Base-by-base conservation (phyloP, 2,113 vertebrate species). In the Microcebus ravelobensis region DNA sequence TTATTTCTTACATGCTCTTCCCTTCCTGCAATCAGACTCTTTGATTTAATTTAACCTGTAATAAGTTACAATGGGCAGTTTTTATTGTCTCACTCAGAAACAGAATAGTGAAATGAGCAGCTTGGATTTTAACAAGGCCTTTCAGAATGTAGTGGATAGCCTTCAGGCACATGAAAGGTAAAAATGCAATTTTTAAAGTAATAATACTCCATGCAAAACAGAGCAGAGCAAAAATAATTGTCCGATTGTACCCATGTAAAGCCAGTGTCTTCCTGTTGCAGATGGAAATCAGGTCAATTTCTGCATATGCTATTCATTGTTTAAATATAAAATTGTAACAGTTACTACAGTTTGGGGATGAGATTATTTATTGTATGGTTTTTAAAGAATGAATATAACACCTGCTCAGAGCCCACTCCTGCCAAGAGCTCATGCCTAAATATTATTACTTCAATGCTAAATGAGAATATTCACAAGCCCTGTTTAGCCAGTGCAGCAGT, bases 401-500 rank as follows among this genome's bases (percentile, higher is more conserved):
- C 98, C 98, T 98, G 98, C 98, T 99, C 98, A 98, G 99, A 99
- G 98, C 98, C 98, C 98, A 98, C 98, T 98, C 98, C 98, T 98
- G 98, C 98, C 98, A 97, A 98, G 99, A 98, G 98, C 99, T 98
- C 98, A 98, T 98, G 99, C 98, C 98, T 99, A 98, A 98, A 98
- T 98, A 98, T 96, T 97, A 98, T 98, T 97, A 98, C 97, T 98
- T 98, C 98, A 80, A 96, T 0, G 97, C 96, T 17, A 97, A 98
- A 97, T 45, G 93, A 95, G 98, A 98, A 90, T 82, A 98, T 99
- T 99, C 99, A 99, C 99, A 99, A 99, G 98, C 99, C 99, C 99
- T 99, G 99, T 98, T 99, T 99, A 95, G 99, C 99, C 18, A 99
- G 99, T 94, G 99, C 99, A 15, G 99, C 99, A 0, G 99, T 99